phyloP scores from a whole-genome alignment of 2,888 invertebrate genomes.

The Oxycera nigricornis region DNA sequence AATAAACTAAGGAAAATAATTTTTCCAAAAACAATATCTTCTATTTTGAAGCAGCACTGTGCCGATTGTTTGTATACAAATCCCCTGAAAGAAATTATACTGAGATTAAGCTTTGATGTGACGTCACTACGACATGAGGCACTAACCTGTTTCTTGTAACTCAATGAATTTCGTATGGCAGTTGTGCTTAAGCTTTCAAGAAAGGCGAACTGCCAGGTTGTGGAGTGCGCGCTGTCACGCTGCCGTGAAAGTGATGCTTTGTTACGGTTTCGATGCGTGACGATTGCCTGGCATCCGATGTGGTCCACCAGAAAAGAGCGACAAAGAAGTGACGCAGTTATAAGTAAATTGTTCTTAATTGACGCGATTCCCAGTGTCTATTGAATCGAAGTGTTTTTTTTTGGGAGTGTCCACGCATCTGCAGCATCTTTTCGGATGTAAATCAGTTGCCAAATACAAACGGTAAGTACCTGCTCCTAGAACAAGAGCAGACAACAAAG shows the following conservation, averaged over 20 bases:
- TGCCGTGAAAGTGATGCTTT: too few relatives aligned
- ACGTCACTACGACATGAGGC: constrained; percentile 1
- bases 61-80: not conserved
- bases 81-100: not conserved
- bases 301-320: not conserved
- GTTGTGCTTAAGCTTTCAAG: constrained; percentile 15
- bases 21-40: too few relatives aligned
- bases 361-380: not conserved
- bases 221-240: not conserved
- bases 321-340: constrained; percentile 4
- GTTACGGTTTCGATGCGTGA: not conserved
- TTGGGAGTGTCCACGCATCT: not conserved
- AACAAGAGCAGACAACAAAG: constrained; percentile 13
- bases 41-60: not conserved
- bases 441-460: not conserved
- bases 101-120: not conserved
- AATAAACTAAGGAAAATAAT: too few relatives aligned
- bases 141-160: constrained; percentile 12
- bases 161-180: not conserved
- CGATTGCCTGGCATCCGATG: not conserved
- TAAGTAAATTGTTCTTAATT: not conserved
- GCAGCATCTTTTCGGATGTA: not conserved
- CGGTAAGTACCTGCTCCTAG: not conserved
- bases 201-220: not conserved
- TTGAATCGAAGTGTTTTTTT: constrained; percentile 8